Conservation (phyloP, 2,113 vertebrate genomes). For the Mesocricetus auratus region DNA sequence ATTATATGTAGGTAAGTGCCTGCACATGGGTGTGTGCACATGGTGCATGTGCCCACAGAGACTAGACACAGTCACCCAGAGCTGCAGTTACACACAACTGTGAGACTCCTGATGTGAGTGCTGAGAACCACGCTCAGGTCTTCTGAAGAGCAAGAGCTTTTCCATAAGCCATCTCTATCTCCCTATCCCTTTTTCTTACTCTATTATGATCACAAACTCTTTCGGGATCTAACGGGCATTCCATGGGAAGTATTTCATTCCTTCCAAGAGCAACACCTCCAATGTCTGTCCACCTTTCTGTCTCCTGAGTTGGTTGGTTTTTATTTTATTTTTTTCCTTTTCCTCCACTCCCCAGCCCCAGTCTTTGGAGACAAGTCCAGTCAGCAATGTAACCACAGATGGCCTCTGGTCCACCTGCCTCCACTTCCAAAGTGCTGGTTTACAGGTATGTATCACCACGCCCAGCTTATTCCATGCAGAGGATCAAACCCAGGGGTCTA, state of each 20-base stretch:
- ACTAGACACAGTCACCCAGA: background rate
- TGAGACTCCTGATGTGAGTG: background rate
- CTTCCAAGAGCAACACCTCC: background rate
- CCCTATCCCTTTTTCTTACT: background rate
- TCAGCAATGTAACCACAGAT: background rate
- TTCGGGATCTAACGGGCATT: background rate
- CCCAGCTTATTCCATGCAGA: background rate
- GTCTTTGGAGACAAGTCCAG: background rate
- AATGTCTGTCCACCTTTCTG: too few relatives aligned
- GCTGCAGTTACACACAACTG: background rate
- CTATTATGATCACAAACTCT: background rate
- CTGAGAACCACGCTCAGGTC: background rate
- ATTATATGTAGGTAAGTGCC: background rate
- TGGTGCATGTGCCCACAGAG: background rate
- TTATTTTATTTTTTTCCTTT: background rate
- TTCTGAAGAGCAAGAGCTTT: background rate
- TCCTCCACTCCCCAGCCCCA: background rate
- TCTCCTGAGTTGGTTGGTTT: too few relatives aligned
- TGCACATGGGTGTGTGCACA: background rate
- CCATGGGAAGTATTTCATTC: background rate
- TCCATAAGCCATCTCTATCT: background rate
- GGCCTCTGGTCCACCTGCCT: background rate
- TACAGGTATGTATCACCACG: background rate
- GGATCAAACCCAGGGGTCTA: background rate
- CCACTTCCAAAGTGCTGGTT: background rate